phyloP scores from a whole-genome alignment of 2,888 invertebrate species.

The Erebia epiphron region DNA sequence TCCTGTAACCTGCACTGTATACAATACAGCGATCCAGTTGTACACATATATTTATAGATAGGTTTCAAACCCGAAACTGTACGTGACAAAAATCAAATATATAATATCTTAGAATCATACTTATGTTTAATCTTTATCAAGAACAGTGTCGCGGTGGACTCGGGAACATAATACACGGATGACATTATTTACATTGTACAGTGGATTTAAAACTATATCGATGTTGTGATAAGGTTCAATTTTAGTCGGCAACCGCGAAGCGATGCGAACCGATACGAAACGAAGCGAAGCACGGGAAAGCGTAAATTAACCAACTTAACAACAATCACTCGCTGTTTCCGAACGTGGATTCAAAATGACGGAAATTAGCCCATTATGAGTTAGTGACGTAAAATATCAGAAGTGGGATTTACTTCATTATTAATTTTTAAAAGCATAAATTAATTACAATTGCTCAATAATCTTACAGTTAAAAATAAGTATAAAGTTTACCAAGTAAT shows the following conservation, averaged over 20 bases:
- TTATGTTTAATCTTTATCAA: conserved; percentile 5
- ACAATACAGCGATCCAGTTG: conserved; percentile 25
- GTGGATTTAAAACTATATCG: conserved; percentile 28
- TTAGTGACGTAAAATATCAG: neutral
- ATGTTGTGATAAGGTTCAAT: conserved; percentile 29
- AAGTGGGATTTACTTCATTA: neutral
- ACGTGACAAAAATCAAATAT: conserved; percentile 4
- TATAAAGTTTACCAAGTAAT: neutral
- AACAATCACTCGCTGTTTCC: neutral
- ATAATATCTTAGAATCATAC: neutral
- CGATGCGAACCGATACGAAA: conserved; percentile 30
- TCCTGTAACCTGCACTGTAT: conserved; percentile 19
- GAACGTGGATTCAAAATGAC: neutral
- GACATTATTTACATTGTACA: conserved; percentile 30
- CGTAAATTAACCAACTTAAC: conserved; percentile 23
- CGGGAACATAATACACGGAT: conserved; percentile 16
- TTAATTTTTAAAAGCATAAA: neutral
- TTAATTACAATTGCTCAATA: neutral
- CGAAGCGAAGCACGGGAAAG: conserved; percentile 36
- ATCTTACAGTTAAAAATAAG: neutral
- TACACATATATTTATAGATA: conserved; percentile 5
- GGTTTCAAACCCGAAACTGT: conserved; percentile 8
- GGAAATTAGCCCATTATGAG: too few species aligned
- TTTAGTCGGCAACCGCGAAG: conserved; percentile 21
- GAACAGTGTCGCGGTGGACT: conserved; percentile 21